Percentiles rank a stretch among this genome's conserved stretches.
These are phyloP conservation scores for Notolepis coatsorum DNA, from an alignment of 2,797 vertebrate species.

Conservation along the genomic window DNA sequence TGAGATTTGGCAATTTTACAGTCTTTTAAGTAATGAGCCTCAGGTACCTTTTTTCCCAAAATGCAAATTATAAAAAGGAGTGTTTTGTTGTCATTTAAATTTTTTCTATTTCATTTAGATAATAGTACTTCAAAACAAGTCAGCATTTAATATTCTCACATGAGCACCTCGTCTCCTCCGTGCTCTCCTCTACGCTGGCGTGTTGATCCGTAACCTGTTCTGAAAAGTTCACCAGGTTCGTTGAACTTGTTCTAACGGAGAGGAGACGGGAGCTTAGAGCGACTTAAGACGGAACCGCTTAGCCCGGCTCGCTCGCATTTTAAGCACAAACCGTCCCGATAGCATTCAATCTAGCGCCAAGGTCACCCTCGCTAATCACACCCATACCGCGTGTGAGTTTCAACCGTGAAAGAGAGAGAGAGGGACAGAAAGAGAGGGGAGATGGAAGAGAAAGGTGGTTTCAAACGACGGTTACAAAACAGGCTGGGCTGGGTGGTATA, in stretches of 20 bases:
- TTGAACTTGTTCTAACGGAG: constrained; percentile 75
- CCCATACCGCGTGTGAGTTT: too few species aligned
- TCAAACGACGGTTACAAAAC: neutral
- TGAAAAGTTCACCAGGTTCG: constrained; percentile 78
- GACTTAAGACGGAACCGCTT: constrained; percentile 54
- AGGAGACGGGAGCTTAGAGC: constrained; percentile 53
- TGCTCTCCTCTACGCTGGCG: constrained; percentile 57
- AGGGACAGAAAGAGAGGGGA: neutral
- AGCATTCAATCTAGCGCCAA: too few species aligned
- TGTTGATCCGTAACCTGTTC: constrained; percentile 77
- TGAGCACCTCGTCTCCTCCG: constrained; percentile 78
- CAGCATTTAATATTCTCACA: constrained; percentile 83
- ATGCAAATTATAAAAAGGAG: constrained; percentile 84
- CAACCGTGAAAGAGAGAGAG: constrained; percentile 13
- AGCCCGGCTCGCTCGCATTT: constrained; percentile 53
- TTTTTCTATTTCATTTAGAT: constrained; percentile 84
- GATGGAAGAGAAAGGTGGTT: constrained; percentile 40
- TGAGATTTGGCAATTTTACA: constrained; percentile 85
- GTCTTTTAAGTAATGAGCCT: constrained; percentile 85
- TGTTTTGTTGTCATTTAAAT: constrained; percentile 81
- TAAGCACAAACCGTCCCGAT: constrained; percentile 57
- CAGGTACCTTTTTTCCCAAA: constrained; percentile 70
- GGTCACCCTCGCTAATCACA: too few species aligned
- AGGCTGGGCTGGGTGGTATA: constrained; percentile 47
- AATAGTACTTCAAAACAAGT: constrained; percentile 81